Conservation (phyloP, 1,140 invertebrate genomes). For the Glomeris maerens region DNA sequence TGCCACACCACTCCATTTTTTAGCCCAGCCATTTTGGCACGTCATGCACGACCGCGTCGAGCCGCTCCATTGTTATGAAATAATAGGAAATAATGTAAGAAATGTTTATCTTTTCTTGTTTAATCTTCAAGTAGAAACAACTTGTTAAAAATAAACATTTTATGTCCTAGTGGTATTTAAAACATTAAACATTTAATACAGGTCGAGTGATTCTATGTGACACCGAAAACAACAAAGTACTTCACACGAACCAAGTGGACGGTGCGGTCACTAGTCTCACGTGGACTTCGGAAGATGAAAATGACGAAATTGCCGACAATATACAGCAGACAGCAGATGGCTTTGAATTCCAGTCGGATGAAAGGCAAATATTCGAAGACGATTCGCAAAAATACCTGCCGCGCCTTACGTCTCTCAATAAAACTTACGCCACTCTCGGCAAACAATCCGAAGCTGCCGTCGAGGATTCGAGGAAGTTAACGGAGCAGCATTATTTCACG, state of each 20-base stretch:
- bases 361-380: conserved; percentile 25
- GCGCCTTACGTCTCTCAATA: conserved; percentile 41
- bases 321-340: neutral
- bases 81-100: too few species aligned
- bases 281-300: conserved; percentile 29
- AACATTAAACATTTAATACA: neutral
- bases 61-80: too few species aligned
- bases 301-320: neutral
- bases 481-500: conserved; percentile 54
- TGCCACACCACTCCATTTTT: too few species aligned
- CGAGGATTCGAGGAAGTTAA: conserved; percentile 45
- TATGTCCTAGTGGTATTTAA: neutral
- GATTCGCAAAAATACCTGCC: conserved; percentile 36
- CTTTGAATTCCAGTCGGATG: neutral
- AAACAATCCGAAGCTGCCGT: conserved; percentile 41
- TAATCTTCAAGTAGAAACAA: too few species aligned
- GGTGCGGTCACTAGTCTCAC: conserved; percentile 38
- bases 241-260: conserved; percentile 47
- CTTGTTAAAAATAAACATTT: too few species aligned
- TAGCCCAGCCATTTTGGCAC: too few species aligned
- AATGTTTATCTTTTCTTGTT: too few species aligned
- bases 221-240: conserved; percentile 71
- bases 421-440: conserved; percentile 37
- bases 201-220: conserved; percentile 53
- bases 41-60: too few species aligned